Percentiles rank a stretch among this genome's conserved stretches.
Conservation (phyloP, 2,888 invertebrate genomes). For the Ptychoptera contaminata region DNA sequence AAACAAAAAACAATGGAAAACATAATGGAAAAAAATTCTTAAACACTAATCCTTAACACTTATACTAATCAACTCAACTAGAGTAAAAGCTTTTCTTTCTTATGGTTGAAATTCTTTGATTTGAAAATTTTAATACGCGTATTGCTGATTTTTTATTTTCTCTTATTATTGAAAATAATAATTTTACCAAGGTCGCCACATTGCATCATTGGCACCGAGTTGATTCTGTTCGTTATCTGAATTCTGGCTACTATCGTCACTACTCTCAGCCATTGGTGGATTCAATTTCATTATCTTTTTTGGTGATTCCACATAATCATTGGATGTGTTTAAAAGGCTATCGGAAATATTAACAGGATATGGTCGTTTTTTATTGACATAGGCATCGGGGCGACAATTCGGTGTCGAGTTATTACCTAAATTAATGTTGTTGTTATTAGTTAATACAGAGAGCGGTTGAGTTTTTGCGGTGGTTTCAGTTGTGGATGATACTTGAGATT, state of each 20-base stretch:
- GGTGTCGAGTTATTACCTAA: no score
- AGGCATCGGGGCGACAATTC: slow-evolving; percentile 2
- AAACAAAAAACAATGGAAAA: no score
- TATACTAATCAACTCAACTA: no score
- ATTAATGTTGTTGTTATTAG: no score
- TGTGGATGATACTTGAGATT: slow-evolving; percentile 37
- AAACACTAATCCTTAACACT: no score
- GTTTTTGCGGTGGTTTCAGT: slow-evolving; percentile 28
- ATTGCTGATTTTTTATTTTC: no score
- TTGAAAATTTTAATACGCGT: no score
- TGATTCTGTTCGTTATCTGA: slow-evolving; percentile 14
- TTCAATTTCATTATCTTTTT: slow-evolving; percentile 12
- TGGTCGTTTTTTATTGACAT: slow-evolving; percentile 12
- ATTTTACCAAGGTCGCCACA: slow-evolving; percentile 41
- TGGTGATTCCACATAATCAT: slow-evolving; percentile 5
- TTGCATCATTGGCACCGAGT: slow-evolving; percentile 28
- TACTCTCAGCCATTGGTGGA: slow-evolving; percentile 13
- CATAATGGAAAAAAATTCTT: no score
- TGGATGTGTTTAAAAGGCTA: slow-evolving; percentile 5
- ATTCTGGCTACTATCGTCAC: slow-evolving; percentile 9
- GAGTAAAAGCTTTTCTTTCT: no score
- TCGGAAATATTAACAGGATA: slow-evolving; percentile 16
- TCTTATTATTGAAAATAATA: neutral
- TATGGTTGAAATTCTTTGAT: no score
- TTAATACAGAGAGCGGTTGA: slow-evolving; percentile 9